phyloP scores from a whole-genome alignment of 2,888 invertebrate genomes.

The Zonitis immaculata region DNA sequence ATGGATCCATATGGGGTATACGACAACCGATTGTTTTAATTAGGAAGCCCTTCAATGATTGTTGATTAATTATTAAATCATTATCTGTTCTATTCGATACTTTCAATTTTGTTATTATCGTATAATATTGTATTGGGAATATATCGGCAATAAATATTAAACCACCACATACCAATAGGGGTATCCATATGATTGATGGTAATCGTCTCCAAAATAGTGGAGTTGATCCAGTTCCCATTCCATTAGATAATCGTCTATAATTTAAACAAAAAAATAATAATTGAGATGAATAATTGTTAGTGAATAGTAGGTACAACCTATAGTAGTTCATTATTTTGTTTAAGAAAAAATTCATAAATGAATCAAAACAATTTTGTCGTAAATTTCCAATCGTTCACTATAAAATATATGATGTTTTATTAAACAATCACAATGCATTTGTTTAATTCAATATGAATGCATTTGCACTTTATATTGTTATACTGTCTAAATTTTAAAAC shows the following conservation, averaged over 20 bases:
- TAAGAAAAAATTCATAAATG: no score
- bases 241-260: constrained; percentile 28
- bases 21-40: constrained; percentile 62
- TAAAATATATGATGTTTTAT: no score
- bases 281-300: not conserved
- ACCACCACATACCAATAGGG: constrained; percentile 30
- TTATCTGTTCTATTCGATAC: constrained; percentile 2
- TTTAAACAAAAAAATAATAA: no score
- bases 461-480: no score
- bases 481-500: no score
- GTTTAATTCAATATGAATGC: no score
- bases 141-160: constrained; percentile 38
- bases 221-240: constrained; percentile 27
- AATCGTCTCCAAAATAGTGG: constrained; percentile 23
- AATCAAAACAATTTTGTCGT: no score
- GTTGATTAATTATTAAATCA: not conserved
- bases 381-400: no score
- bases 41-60: constrained; percentile 29
- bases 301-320: not conserved
- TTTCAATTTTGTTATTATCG: constrained; percentile 1
- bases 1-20: constrained; percentile 61
- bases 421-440: no score
- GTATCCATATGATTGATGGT: constrained; percentile 33
- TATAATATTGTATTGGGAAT: constrained; percentile 32
- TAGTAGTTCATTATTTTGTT: no score